Conservation (phyloP, 2,888 invertebrate genomes). For the Ommatoiulus sabulosus region DNA sequence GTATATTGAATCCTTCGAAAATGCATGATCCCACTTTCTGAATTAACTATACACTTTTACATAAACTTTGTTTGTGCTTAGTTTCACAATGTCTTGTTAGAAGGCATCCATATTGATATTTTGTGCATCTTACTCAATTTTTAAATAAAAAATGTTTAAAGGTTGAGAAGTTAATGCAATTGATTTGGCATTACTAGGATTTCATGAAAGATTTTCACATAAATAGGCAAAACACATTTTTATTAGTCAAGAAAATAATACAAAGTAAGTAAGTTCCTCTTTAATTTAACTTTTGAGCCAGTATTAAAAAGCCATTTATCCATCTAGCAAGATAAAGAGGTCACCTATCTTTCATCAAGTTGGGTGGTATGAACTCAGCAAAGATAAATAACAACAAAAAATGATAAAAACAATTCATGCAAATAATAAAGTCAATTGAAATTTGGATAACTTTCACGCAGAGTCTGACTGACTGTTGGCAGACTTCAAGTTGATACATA, state of each 20-base stretch:
- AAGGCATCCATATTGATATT: not conserved
- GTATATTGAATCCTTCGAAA: not conserved
- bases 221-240: not conserved
- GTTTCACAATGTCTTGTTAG: not conserved
- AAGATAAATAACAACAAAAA: not conserved
- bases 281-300: not conserved
- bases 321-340: not conserved
- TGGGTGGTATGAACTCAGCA: not conserved
- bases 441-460: not conserved
- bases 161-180: not conserved
- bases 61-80: not conserved
- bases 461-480: not conserved
- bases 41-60: not conserved
- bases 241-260: conserved; percentile 5
- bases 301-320: not conserved
- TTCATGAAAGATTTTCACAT: not conserved
- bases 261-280: not conserved
- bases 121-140: conserved; percentile 7
- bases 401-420: not conserved
- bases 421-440: not conserved
- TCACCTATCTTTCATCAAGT: not conserved
- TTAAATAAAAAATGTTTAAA: not conserved
- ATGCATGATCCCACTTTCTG: not conserved
- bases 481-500: not conserved
- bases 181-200: no score